phyloP scores from a whole-genome alignment of 2,888 invertebrate species.

The Lobophora halterata region DNA sequence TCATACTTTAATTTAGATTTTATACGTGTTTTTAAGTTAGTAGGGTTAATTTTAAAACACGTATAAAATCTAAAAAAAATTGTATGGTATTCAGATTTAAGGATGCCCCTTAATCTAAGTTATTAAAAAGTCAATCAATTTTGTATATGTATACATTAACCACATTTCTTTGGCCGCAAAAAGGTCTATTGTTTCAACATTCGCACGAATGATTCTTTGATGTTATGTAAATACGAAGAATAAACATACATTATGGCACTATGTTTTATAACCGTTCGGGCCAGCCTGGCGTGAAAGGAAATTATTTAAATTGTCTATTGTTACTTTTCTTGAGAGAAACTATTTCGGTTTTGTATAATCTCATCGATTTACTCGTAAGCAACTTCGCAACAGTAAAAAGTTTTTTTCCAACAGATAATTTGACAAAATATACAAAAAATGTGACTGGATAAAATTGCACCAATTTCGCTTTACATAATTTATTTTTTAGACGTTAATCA shows the following conservation, averaged over 20 bases:
- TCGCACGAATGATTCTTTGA: conserved; percentile 26
- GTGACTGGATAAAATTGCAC: no score
- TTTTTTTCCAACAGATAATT: no score
- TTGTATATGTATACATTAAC: conserved; percentile 9
- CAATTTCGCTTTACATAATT: no score
- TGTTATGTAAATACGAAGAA: conserved; percentile 24
- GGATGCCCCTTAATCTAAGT: no score
- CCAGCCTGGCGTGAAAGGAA: conserved; percentile 57
- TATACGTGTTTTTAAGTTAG: no score
- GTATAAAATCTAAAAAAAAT: no score
- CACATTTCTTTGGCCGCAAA: conserved; percentile 24
- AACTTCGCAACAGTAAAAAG: no score
- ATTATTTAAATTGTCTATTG: conserved; percentile 47
- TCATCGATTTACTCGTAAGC: no score
- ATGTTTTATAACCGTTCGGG: conserved; percentile 40
- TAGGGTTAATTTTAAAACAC: no score
- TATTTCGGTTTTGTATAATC: conserved; percentile 9
- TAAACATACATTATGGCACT: conserved; percentile 19
- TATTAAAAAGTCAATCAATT: conserved; percentile 9
- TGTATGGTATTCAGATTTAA: no score
- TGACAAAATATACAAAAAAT: no score
- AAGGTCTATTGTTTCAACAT: conserved; percentile 24
- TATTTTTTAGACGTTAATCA: neutral
- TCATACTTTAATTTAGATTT: no score
- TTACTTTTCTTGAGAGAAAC: conserved; percentile 35